Base-by-base conservation (phyloP, 2,888 invertebrate genomes). In the Sinhomidia bicolor region DNA sequence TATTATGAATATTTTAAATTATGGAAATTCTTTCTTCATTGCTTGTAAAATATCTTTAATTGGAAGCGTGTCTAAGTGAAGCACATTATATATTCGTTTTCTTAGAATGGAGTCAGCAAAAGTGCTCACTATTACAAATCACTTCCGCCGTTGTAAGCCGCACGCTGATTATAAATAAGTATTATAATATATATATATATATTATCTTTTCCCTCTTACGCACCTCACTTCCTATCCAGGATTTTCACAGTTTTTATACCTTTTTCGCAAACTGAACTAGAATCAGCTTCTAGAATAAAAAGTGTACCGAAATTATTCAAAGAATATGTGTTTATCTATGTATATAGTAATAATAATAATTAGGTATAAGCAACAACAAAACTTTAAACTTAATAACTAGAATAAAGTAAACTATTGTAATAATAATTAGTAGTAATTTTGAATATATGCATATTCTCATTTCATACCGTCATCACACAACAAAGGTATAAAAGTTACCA, bases 401-500 rank as follows among this genome's bases (percentile, higher is more conserved):
- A n/a, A n/a, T n/a, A n/a, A n/a, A n/a, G n/a, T n/a, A n/a, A n/a
- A n/a, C n/a, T n/a, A n/a, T n/a, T n/a, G n/a, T n/a, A n/a, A n/a
- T n/a, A n/a, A n/a, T n/a, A n/a, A n/a, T n/a, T n/a, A n/a, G n/a
- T n/a, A n/a, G n/a, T n/a, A n/a, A n/a, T n/a, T n/a, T n/a, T n/a
- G n/a, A n/a, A n/a, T n/a, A n/a, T n/a, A n/a, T n/a, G n/a, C n/a
- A n/a, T n/a, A n/a, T n/a, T n/a, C n/a, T n/a, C n/a, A n/a, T n/a
- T n/a, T n/a, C n/a, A n/a, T n/a, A n/a, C n/a, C n/a, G n/a, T n/a
- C 68, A 68, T 82, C 82, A 82, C 65, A 82, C 68, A 44, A 44
- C 36, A 81, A 81, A 82, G 65, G 82, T 82, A 82, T 82, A 65
- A 82, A 82, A 82, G 51, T 54, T 76, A 36, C n/a, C n/a, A 62